A percentile compares a stretch with the other conserved stretches of the same genome.
Conservation (phyloP, 2,797 vertebrate genomes). For the Falco concolor region DNA sequence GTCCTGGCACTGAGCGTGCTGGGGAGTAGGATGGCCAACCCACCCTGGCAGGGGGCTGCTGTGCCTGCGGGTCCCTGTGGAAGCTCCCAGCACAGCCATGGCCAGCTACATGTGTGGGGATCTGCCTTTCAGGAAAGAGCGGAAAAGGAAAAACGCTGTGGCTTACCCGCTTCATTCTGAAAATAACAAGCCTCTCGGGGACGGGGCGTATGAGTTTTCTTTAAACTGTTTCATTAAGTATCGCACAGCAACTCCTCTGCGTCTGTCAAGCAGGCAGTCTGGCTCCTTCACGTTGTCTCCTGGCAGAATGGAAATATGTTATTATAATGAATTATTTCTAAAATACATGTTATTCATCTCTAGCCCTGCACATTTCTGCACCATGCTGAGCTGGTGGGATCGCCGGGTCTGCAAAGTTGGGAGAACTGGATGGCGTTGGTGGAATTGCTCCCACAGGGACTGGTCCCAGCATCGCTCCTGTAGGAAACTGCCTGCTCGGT, state of each 20-base stretch:
- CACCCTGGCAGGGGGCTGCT: not conserved
- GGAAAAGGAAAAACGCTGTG: not conserved
- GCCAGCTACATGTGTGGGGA: not conserved
- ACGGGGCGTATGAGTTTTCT: not conserved
- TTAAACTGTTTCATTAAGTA: not conserved
- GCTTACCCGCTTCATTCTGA: not conserved
- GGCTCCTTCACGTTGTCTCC: not conserved
- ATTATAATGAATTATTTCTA: not conserved
- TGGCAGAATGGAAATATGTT: not conserved
- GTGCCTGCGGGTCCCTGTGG: rapidly evolving
- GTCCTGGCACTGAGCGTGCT: not conserved
- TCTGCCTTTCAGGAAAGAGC: not conserved
- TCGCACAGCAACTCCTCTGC: not conserved
- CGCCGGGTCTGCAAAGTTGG: rapidly evolving
- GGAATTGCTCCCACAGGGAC: not conserved
- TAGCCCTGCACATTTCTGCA: not conserved
- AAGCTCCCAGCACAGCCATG: not conserved
- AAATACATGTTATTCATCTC: not conserved
- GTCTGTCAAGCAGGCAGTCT: not conserved
- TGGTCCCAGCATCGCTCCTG: not conserved
- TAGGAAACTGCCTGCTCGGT: not conserved
- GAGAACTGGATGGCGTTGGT: not conserved
- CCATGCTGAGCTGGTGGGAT: not conserved
- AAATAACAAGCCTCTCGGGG: not conserved
- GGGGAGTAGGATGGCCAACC: not conserved